These are phyloP conservation scores for Epizoanthus illoricatus DNA, from an alignment of 92 coral and sea anemone species.

Conservation along the genomic window DNA sequence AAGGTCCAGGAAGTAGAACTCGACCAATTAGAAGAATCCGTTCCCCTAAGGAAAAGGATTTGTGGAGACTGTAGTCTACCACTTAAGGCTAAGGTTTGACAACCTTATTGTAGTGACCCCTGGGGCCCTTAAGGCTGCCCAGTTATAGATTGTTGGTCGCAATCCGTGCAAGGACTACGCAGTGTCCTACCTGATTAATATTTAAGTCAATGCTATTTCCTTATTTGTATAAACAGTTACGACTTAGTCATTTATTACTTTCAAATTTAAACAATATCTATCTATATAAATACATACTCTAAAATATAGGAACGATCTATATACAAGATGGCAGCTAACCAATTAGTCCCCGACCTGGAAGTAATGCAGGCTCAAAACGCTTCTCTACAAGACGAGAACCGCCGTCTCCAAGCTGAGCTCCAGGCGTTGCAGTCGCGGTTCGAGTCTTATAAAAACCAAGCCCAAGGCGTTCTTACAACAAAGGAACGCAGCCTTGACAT, in stretches of 20 bases:
- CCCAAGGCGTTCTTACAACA: too few relatives aligned
- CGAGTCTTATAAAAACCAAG: too few relatives aligned
- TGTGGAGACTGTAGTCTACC: not conserved
- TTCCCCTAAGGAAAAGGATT: not conserved
- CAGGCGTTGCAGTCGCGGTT: too few relatives aligned
- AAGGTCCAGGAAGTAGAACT: too few relatives aligned
- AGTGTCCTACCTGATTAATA: not conserved
- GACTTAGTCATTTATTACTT: too few relatives aligned
- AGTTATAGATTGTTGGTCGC: not conserved
- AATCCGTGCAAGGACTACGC: constrained; percentile 4
- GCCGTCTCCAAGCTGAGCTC: too few relatives aligned
- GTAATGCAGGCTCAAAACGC: too few relatives aligned
- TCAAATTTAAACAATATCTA: not conserved
- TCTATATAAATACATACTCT: not conserved
- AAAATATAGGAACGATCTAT: not conserved
- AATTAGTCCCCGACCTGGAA: too few relatives aligned
- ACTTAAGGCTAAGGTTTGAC: not conserved
- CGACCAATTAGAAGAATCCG: not conserved
- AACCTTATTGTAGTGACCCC: not conserved
- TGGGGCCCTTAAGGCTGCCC: not conserved
- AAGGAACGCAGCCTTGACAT: too few relatives aligned
- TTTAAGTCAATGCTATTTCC: too few relatives aligned
- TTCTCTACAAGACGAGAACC: too few relatives aligned
- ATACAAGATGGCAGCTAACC: too few relatives aligned
- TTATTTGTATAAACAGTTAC: not conserved